Base-by-base conservation (phyloP, 1,140 invertebrate genomes). In the Drosophila leontia region DNA sequence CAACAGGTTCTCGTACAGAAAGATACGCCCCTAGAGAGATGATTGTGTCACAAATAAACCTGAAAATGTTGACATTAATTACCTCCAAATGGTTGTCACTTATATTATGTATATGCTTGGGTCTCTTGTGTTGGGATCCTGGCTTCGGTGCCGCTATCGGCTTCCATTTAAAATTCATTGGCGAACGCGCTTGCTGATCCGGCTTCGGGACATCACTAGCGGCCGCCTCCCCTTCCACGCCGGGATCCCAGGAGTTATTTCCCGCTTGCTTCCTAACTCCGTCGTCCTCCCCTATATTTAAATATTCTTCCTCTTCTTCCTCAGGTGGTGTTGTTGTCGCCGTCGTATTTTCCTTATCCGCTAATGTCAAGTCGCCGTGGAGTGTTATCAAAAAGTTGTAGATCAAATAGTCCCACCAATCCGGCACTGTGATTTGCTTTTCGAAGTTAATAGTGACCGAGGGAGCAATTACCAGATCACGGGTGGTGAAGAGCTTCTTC, bases 351-450 rank as follows among this genome's bases (percentile, higher is more conserved):
- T 29, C 6, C 6, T 1, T 29, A 29, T 29, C 26, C 6, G 7
- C 26, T 29, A 29, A 6, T 29, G 59, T 26, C 68, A 82, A 59
- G 13, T 74, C 77, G 15, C 91, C 91, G 17, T 92, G 87, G 1
- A 92, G 53, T 17, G 71, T 84, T 19, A 74, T 45, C 1, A 92
- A 15, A 59, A 84, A 92, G 45, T 75, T 79, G 29, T 39, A 68
- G 1, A 75, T 15, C 35, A 90, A 44, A 74, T 81, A 92, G 29
- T 78, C 75, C 91, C 91, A 92, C 78, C 82, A 91, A 61, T 92
- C 91, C 0, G 71, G 59, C 5, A 83, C 71, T 0, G 91, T 92
- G 7, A 92, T 67, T 1, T 91, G 47, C 19, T 91, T 76, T 0
- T 90, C 74, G n/a, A 86, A 92, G 4, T 12, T 29, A 3, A 92